Evolutionary conservation across 2,888 invertebrate species (phyloP).

Genomic region (Auanema freiburgensis): DNA sequence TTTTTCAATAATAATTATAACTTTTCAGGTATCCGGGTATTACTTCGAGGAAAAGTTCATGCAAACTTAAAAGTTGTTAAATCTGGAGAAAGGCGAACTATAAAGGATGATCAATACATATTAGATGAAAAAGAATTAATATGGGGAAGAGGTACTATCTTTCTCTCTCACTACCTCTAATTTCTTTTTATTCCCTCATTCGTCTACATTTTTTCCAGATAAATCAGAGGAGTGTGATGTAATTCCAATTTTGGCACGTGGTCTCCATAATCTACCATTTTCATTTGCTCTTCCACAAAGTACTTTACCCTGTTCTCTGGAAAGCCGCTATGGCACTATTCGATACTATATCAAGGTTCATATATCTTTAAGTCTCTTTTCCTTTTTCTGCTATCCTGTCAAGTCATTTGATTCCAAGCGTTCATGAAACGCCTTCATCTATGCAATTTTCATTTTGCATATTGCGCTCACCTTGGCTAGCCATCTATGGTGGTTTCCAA

Average conservation of each 20-base stretch:
- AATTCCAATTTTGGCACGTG: constrained; percentile 73
- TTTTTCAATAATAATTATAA: background rate
- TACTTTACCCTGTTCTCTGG: constrained; percentile 76
- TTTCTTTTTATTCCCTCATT: no score
- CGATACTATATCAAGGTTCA: constrained; percentile 75
- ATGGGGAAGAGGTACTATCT: constrained; percentile 81
- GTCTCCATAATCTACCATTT: constrained; percentile 75
- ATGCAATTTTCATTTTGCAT: no score
- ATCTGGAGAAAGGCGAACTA: constrained; percentile 76
- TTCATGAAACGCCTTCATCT: no score
- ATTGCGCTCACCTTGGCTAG: no score
- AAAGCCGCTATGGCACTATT: constrained; percentile 76
- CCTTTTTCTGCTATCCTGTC: no score
- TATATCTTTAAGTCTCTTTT: no score
- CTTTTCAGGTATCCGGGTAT: constrained; percentile 71
- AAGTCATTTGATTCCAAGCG: no score
- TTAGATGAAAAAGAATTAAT: constrained; percentile 76
- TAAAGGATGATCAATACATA: constrained; percentile 79
- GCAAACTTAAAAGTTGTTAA: constrained; percentile 79
- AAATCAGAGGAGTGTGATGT: constrained; percentile 48
- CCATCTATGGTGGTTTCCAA: no score
- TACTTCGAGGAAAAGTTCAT: constrained; percentile 77
- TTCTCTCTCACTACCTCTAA: no score
- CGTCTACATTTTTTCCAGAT: constrained; percentile 36
- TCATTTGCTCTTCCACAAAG: constrained; percentile 77